Conservation (phyloP, 2,113 vertebrate genomes). For the Mobula birostris region DNA sequence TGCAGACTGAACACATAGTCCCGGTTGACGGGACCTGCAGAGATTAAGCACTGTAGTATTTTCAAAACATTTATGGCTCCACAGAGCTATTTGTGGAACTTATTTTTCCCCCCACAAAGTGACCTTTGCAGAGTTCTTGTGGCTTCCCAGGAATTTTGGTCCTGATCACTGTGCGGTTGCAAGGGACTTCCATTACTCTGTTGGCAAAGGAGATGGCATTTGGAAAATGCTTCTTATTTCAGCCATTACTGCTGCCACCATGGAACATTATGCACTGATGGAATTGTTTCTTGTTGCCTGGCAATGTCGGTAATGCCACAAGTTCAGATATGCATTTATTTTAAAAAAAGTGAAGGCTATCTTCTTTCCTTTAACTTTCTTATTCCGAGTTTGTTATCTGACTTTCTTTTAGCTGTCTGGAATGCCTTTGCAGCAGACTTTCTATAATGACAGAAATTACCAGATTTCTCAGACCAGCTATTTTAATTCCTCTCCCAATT, state of each 20-base stretch:
- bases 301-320: background rate
- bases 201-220: background rate
- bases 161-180: background rate
- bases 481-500: too few species aligned
- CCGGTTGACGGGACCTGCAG: background rate
- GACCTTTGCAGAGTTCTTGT: background rate
- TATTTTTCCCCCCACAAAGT: conserved; percentile 1
- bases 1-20: background rate
- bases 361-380: background rate
- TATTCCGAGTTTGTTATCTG: background rate
- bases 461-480: too few species aligned
- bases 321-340: background rate
- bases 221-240: background rate
- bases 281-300: background rate
- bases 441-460: background rate
- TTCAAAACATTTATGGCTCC: conserved; percentile 14
- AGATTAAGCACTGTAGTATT: conserved; percentile 22
- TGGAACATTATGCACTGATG: background rate
- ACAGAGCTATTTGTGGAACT: conserved; percentile 19
- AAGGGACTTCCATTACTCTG: background rate
- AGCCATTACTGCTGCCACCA: background rate
- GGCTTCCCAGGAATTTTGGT: conserved; percentile 9
- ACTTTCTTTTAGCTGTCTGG: background rate
- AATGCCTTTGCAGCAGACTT: background rate
- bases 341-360: conserved; percentile 12